A percentile compares a stretch with the other conserved stretches of the same genome.
Conservation (phyloP, 2,797 vertebrate genomes). For the Oreochromis mossambicus region DNA sequence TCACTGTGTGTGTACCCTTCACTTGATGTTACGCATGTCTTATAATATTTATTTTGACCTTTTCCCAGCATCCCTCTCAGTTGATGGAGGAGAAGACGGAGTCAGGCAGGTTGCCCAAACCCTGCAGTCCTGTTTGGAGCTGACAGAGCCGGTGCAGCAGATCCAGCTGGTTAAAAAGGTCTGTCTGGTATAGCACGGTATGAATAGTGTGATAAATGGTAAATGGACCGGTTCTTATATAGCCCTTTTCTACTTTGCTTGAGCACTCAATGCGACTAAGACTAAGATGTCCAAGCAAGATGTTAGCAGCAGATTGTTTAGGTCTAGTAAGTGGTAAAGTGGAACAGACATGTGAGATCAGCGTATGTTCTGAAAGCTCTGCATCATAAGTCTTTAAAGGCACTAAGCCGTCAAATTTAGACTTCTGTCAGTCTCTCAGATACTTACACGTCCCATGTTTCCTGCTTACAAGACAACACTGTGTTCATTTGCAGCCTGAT, state of each 20-base stretch:
- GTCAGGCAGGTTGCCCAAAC: slow-evolving; percentile 77
- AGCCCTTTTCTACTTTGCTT: neutral
- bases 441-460: neutral
- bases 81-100: slow-evolving; percentile 71
- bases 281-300: too few species aligned
- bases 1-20: neutral
- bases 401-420: neutral
- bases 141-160: slow-evolving; percentile 86
- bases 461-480: neutral
- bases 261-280: neutral
- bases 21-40: neutral
- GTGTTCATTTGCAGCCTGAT: neutral
- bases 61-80: slow-evolving; percentile 64
- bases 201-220: neutral
- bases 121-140: slow-evolving; percentile 79
- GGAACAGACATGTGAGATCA: neutral
- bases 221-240: neutral
- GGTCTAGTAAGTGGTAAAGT: neutral
- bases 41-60: neutral
- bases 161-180: slow-evolving; percentile 88
- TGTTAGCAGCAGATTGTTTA: neutral
- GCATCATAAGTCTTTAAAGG: neutral
- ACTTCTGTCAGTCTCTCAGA: neutral
- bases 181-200: neutral
- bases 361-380: neutral